Evolutionary conservation across 2,888 invertebrate genomes (phyloP), one percentile per base, ranked within the genome.

Genomic region (Sarcophaga variegata): DNA sequence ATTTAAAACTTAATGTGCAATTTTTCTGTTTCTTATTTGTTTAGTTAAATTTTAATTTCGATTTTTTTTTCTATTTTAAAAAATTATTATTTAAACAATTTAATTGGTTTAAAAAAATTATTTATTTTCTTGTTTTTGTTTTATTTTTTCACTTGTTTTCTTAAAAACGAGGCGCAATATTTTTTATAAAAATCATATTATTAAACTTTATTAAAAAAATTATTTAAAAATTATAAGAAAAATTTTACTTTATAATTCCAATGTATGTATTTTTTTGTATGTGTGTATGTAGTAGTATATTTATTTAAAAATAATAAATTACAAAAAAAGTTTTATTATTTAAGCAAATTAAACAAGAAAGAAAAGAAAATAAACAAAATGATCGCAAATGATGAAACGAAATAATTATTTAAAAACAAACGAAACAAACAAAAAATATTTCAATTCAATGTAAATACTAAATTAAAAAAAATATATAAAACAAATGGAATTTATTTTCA

Each of bases 151-250:
- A 78, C 81, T 84, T 79, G 84, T 87, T 84, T 86, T 87, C 54
- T 54, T 8, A 70, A 81, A 83, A 87, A 87, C 87, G 72, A 87
- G 84, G 63, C 79, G 87, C 87, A 87, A 87, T 84, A 84, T 87
- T 87, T 87, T 87, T 84, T 87, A 82, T 84, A 84, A 87, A 87
- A 87, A 87, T 87, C 81, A 71, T 82, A 49, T 45, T 81, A 62
- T 66, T 78, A 62, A 17, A 63, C 17, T 54, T 17, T 54, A 54
- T 12, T 17, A 54, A 14, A 37, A 66, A 63, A 70, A 71, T 79
- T 84, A 79, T 81, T 81, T 81, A 74, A 70, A 76, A 76, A 81
- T 60, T 70, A 37, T 37, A 37, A 37, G 62, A 71, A 70, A 62
- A 67, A 27, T 62, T 74, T 37, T 69, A 63, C 54, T 64, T 4